phyloP scores from a whole-genome alignment of 1,140 invertebrate genomes.

The Drosophila suzukii region DNA sequence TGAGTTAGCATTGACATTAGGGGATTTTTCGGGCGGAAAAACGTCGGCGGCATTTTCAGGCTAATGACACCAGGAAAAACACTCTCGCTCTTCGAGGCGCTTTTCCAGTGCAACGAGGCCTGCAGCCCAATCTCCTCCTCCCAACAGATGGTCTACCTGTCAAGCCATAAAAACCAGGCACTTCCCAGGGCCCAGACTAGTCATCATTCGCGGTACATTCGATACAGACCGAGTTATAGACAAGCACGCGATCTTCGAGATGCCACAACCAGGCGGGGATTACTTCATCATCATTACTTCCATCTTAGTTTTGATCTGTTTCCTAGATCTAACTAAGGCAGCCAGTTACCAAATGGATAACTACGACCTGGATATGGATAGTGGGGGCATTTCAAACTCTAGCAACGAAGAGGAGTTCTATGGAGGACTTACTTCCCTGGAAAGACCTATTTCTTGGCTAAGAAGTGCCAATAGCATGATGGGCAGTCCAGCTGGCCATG shows the following conservation, averaged over 20 bases:
- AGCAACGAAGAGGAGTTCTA: slow-evolving; percentile 5
- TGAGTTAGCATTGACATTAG: slow-evolving; percentile 56
- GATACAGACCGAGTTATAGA: slow-evolving; percentile 22
- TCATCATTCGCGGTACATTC: slow-evolving; percentile 48
- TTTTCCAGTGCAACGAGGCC: slow-evolving; percentile 68
- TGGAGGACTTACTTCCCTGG: background rate
- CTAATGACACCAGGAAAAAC: slow-evolving; percentile 81
- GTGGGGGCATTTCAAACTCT: background rate
- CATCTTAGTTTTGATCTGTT: slow-evolving; percentile 10
- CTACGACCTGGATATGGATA: slow-evolving; percentile 23
- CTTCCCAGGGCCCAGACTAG: slow-evolving; percentile 39
- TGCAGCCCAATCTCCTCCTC: slow-evolving; percentile 34
- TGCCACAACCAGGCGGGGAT: slow-evolving; percentile 46
- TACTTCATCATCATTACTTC: slow-evolving; percentile 22
- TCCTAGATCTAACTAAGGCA: slow-evolving; percentile 7
- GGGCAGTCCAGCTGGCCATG: slow-evolving; percentile 85
- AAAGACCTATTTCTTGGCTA: slow-evolving; percentile 84
- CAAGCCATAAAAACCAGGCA: slow-evolving; percentile 55
- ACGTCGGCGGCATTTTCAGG: slow-evolving; percentile 63
- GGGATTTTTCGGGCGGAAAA: slow-evolving; percentile 64
- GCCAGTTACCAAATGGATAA: slow-evolving; percentile 45
- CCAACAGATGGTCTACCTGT: slow-evolving; percentile 43
- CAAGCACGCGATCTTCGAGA: slow-evolving; percentile 72
- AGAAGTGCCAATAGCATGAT: slow-evolving; percentile 85
- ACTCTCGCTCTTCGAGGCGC: slow-evolving; percentile 53